Conservation (phyloP, 2,888 invertebrate genomes). For the Torymus tubicola region DNA sequence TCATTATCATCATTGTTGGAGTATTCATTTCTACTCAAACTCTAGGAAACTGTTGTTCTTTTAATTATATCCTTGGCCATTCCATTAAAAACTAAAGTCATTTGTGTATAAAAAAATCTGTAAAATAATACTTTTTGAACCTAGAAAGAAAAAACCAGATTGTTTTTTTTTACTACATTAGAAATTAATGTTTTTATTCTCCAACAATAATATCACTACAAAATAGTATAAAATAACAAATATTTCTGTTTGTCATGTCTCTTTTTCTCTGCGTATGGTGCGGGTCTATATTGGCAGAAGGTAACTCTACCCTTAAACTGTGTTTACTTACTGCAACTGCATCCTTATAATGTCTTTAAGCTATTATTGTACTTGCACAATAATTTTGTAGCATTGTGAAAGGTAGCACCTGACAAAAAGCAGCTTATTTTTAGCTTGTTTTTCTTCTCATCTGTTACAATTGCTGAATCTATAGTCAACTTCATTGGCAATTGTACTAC, state of each 20-base stretch:
- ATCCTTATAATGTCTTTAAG: conserved; percentile 56
- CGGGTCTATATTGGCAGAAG: conserved; percentile 76
- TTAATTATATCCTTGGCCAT: background rate
- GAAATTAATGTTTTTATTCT: conserved; percentile 48
- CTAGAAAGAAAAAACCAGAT: conserved; percentile 43
- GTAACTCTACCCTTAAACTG: conserved; percentile 71
- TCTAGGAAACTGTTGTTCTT: background rate
- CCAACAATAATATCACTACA: conserved; percentile 37
- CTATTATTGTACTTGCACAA: conserved; percentile 55
- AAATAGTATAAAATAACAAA: conserved; percentile 50
- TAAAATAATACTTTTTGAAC: background rate
- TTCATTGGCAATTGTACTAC: conserved; percentile 30
- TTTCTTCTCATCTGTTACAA: conserved; percentile 48
- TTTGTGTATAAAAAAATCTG: conserved; percentile 6
- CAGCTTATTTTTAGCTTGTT: conserved; percentile 46
- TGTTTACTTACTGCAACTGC: conserved; percentile 57
- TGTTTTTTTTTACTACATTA: conserved; percentile 62
- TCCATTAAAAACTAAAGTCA: background rate
- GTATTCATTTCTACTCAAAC: conserved; percentile 54
- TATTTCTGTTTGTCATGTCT: conserved; percentile 72
- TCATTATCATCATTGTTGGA: conserved; percentile 60
- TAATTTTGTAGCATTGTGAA: conserved; percentile 50
- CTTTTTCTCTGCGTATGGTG: conserved; percentile 75
- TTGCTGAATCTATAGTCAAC: conserved; percentile 22
- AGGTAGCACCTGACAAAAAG: conserved; percentile 46